Conservation (phyloP, 92 coral and sea anemone genomes). For the Epizoanthus scotinus region DNA sequence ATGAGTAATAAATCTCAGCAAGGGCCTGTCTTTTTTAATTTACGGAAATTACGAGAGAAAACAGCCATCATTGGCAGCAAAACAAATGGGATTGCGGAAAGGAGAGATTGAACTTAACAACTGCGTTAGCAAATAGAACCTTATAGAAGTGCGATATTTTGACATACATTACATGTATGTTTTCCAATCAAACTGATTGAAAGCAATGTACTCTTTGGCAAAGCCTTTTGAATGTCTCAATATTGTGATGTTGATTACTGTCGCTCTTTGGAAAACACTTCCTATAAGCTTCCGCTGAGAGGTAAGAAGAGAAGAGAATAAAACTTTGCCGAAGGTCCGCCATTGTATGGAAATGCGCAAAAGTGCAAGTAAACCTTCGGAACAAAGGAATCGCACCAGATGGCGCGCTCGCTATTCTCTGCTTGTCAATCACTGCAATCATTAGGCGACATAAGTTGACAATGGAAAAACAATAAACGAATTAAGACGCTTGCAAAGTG, state of each 20-base stretch:
- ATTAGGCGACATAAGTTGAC: constrained; percentile 92
- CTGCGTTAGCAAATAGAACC: constrained; percentile 66
- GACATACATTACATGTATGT: constrained; percentile 77
- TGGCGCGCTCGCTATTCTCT: constrained; percentile 93
- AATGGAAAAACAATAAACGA: constrained; percentile 94
- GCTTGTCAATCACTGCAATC: constrained; percentile 94
- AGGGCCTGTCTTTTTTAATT: constrained; percentile 30
- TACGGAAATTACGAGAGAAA: constrained; percentile 33
- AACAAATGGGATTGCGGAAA: constrained; percentile 16
- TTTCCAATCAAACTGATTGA: constrained; percentile 82
- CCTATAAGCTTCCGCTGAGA: constrained; percentile 91
- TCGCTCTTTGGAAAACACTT: constrained; percentile 68
- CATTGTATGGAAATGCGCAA: constrained; percentile 89
- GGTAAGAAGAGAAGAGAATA: constrained; percentile 83
- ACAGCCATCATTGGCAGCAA: constrained; percentile 15
- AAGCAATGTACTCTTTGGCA: constrained; percentile 82
- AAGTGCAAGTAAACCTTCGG: constrained; percentile 87
- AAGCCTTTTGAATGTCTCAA: constrained; percentile 83
- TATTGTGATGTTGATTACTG: constrained; percentile 86
- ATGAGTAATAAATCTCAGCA: constrained; percentile 9
- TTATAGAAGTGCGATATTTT: constrained; percentile 58
- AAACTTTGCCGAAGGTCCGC: constrained; percentile 72
- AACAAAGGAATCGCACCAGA: constrained; percentile 84
- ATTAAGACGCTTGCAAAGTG: constrained; percentile 88
- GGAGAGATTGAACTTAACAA: constrained; percentile 18